Conservation (phyloP, 2,113 vertebrate species). For the Rhabdornis inornatus region DNA sequence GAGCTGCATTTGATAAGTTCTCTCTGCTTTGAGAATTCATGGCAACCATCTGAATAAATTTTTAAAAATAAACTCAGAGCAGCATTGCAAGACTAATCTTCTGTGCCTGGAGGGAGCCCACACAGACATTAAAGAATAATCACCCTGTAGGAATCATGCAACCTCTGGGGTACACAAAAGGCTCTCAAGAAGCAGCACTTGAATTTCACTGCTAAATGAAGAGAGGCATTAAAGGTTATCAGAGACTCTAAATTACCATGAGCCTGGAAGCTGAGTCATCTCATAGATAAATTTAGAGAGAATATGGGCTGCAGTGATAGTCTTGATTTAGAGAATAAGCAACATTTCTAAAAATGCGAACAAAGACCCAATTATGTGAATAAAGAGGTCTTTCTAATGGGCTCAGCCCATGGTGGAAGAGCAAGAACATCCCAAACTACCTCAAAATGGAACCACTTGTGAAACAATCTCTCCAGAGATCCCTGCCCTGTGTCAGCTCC, state of each 20-base stretch:
- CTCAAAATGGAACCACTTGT: neutral
- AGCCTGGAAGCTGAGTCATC: neutral
- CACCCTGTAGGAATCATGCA: neutral
- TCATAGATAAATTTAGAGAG: neutral
- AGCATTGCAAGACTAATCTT: neutral
- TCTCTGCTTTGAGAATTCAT: slow-evolving; percentile 18
- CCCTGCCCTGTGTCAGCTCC: neutral
- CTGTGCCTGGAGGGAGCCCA: neutral
- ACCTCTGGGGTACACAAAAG: neutral
- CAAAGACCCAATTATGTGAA: neutral
- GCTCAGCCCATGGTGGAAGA: fast-evolving
- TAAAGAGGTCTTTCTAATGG: neutral
- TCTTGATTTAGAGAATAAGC: neutral
- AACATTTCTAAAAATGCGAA: neutral
- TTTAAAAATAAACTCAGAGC: slow-evolving; percentile 22
- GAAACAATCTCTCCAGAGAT: neutral
- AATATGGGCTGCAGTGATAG: neutral
- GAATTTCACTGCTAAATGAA: neutral
- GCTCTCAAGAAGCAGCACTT: neutral
- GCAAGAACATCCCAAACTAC: neutral
- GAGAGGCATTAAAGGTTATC: neutral
- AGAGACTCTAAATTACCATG: neutral
- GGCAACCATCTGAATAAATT: slow-evolving; percentile 17
- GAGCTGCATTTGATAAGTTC: neutral
- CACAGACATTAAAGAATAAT: neutral